Percentiles rank a stretch among this genome's conserved stretches.
These are phyloP conservation scores for Drosophila paulistorum DNA, from an alignment of 1,140 invertebrate genomes.

Conservation along the genomic window DNA sequence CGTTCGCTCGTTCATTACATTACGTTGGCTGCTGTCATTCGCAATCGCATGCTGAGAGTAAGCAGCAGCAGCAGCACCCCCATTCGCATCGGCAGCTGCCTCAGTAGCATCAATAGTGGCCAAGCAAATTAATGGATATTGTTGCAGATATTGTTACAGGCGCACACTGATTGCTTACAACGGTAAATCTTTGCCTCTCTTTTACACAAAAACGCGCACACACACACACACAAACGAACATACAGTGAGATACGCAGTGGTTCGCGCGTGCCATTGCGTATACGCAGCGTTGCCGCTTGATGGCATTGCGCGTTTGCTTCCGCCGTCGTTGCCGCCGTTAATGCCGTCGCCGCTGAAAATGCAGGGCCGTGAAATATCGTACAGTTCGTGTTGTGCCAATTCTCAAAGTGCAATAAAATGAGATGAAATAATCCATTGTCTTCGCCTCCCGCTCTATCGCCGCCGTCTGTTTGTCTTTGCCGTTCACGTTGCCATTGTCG, in stretches of 20 bases:
- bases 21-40: conserved; percentile 51
- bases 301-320: conserved; percentile 38
- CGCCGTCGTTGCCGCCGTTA: conserved; percentile 33
- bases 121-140: conserved; percentile 56
- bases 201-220: background rate
- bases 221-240: background rate
- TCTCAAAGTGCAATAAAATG: conserved; percentile 31
- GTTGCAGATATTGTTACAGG: conserved; percentile 51
- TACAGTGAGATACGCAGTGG: background rate
- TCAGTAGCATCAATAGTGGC: conserved; percentile 16
- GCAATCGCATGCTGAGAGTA: conserved; percentile 71
- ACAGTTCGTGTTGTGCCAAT: conserved; percentile 38
- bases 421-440: conserved; percentile 39
- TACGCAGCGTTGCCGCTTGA: conserved; percentile 56
- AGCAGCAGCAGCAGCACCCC: conserved; percentile 58
- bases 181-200: conserved; percentile 39
- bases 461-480: too few species aligned
- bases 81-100: conserved; percentile 13
- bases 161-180: conserved; percentile 59
- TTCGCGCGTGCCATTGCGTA: conserved; percentile 70
- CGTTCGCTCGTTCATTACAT: conserved; percentile 11
- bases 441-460: background rate
- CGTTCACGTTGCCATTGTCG: background rate
- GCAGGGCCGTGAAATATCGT: conserved; percentile 53
- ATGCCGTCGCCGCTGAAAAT: conserved; percentile 37